Evolutionary conservation across 1,140 invertebrate species (phyloP).

Genomic region (Listronotus oregonensis): DNA sequence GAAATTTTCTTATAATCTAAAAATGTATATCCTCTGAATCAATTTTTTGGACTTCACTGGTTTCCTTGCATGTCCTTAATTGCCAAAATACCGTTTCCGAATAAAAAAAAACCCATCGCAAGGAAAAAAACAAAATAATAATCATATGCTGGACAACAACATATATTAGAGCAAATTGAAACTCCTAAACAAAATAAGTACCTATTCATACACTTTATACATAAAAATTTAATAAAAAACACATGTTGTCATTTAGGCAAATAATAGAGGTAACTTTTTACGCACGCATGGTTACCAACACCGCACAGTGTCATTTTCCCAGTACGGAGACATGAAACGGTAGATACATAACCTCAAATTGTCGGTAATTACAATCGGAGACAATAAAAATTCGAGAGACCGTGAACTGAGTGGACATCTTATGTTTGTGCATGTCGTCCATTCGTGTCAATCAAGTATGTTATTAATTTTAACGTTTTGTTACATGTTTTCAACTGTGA

Average conservation of each 20-base stretch:
- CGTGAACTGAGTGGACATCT: constrained; percentile 9
- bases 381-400: constrained; percentile 16
- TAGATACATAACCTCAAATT: constrained; percentile 13
- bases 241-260: constrained; percentile 15
- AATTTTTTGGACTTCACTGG: no score
- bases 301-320: constrained; percentile 12
- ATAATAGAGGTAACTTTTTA: constrained; percentile 9
- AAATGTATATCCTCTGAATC: no score
- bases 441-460: constrained; percentile 1
- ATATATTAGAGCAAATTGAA: not conserved
- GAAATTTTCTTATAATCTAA: no score
- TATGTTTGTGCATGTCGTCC: not conserved
- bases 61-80: no score
- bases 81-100: no score
- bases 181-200: not conserved
- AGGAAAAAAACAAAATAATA: no score
- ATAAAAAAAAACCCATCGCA: no score
- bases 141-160: no score
- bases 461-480: constrained; percentile 10
- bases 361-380: constrained; percentile 13
- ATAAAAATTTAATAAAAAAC: constrained; percentile 4
- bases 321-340: constrained; percentile 13
- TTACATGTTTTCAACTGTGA: not conserved
- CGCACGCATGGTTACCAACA: constrained; percentile 7
- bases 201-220: not conserved